These are phyloP conservation scores for Myocastor coypus DNA, from an alignment of 2,113 vertebrate genomes.

Conservation along the genomic window DNA sequence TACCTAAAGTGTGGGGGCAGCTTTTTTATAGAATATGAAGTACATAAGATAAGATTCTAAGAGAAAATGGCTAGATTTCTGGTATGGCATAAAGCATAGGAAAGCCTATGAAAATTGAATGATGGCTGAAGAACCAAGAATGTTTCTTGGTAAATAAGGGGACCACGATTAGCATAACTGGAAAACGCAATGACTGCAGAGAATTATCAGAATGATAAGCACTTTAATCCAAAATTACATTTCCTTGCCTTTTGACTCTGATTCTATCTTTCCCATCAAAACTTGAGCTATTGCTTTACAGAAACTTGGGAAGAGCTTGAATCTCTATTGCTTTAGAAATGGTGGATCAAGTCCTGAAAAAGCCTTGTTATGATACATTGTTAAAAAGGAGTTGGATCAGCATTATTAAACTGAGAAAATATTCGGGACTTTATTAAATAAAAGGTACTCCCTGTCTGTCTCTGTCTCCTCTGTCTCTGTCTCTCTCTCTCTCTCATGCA, in stretches of 20 bases:
- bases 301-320: not conserved
- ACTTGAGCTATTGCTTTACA: not conserved
- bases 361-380: not conserved
- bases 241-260: slow-evolving; percentile 10
- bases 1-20: not conserved
- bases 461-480: too few relatives aligned
- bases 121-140: not conserved
- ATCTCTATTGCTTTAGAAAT: not conserved
- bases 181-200: not conserved
- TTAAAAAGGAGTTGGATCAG: not conserved
- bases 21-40: not conserved
- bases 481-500: not conserved
- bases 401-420: slow-evolving; percentile 23
- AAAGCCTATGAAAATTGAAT: not conserved
- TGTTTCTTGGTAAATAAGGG: not conserved
- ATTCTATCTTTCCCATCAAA: not conserved
- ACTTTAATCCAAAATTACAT: not conserved
- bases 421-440: slow-evolving; percentile 21
- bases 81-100: not conserved
- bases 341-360: not conserved
- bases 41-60: not conserved
- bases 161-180: not conserved
- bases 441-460: not conserved
- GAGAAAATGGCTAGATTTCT: not conserved
- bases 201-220: not conserved